Conservation (phyloP, 2,113 vertebrate genomes). For the Percopsis transmontana region DNA sequence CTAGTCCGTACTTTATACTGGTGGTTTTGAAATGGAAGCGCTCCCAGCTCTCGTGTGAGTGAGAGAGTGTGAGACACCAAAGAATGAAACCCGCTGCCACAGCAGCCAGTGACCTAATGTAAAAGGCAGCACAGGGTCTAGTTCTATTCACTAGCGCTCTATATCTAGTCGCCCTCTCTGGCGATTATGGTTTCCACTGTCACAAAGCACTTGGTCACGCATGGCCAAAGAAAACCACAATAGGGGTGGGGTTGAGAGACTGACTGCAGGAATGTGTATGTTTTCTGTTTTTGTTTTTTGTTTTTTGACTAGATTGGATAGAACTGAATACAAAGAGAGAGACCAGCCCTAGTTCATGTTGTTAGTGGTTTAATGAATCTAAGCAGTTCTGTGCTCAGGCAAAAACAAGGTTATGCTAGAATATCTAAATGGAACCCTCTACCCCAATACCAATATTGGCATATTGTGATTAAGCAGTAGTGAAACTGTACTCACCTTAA, state of each 20-base stretch:
- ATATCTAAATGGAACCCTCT: too few species aligned
- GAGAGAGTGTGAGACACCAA: slow-evolving; percentile 20
- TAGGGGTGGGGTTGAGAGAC: slow-evolving; percentile 22
- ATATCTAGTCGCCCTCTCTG: slow-evolving; percentile 33
- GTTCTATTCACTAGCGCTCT: slow-evolving; percentile 48
- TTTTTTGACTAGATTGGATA: too few species aligned
- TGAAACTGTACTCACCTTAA: too few species aligned
- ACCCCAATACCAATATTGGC: too few species aligned
- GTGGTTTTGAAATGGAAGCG: slow-evolving; percentile 29
- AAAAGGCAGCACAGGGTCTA: slow-evolving; percentile 62
- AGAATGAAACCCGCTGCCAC: slow-evolving; percentile 59
- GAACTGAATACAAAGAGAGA: slow-evolving; percentile 30
- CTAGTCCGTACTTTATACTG: slow-evolving; percentile 25
- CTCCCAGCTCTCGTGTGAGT: slow-evolving; percentile 19
- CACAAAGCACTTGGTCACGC: slow-evolving; percentile 70
- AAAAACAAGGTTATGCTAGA: too few species aligned
- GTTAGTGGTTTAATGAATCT: too few species aligned
- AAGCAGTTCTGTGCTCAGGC: too few species aligned
- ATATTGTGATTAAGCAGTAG: too few species aligned
- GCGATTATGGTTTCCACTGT: slow-evolving; percentile 63
- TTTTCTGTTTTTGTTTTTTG: too few species aligned
- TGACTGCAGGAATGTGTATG: slow-evolving; percentile 65
- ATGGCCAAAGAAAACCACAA: slow-evolving; percentile 36
- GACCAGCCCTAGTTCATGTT: neutral
- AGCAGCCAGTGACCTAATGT: slow-evolving; percentile 71